These are phyloP conservation scores for Panagrolaimus sp. DNA, from an alignment of 1,140 invertebrate genomes.

Conservation along the genomic window DNA sequence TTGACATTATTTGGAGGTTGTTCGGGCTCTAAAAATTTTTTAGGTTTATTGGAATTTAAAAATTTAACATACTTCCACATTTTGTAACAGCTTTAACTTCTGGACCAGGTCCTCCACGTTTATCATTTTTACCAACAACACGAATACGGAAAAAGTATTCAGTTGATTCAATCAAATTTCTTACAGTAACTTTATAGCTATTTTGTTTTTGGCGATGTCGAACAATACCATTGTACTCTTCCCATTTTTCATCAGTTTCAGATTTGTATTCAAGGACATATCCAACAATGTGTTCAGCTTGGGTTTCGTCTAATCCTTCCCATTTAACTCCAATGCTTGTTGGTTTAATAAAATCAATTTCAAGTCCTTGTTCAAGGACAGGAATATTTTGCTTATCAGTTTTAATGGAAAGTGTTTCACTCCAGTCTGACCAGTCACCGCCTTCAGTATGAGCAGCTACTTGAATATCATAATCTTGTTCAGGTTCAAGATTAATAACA, in stretches of 20 bases:
- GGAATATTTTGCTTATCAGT: constrained; percentile 55
- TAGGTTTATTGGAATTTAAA: constrained; percentile 11
- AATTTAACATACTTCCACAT: constrained; percentile 43
- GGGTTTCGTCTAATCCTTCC: constrained; percentile 46
- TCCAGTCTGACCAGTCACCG: constrained; percentile 57
- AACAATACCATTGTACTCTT: constrained; percentile 53
- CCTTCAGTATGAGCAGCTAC: constrained; percentile 56
- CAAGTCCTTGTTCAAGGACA: constrained; percentile 52
- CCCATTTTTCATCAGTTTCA: constrained; percentile 51
- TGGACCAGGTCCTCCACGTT: constrained; percentile 54
- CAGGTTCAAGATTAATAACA: constrained; percentile 52
- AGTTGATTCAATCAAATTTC: constrained; percentile 47
- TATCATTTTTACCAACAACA: constrained; percentile 57
- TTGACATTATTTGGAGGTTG: constrained; percentile 51
- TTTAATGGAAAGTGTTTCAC: constrained; percentile 40
- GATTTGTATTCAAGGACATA: constrained; percentile 57
- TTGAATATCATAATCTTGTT: constrained; percentile 56
- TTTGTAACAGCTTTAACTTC: constrained; percentile 53
- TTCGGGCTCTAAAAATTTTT: constrained; percentile 41
- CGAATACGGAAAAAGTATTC: constrained; percentile 57
- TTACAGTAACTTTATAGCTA: constrained; percentile 52
- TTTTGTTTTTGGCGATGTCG: constrained; percentile 39
- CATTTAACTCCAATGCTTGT: constrained; percentile 56
- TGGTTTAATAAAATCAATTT: constrained; percentile 50
- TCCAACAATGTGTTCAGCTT: constrained; percentile 54